Evolutionary conservation across 2,797 vertebrate species (phyloP), one percentile per base, ranked within the genome.

Genomic region (Avahi laniger): DNA sequence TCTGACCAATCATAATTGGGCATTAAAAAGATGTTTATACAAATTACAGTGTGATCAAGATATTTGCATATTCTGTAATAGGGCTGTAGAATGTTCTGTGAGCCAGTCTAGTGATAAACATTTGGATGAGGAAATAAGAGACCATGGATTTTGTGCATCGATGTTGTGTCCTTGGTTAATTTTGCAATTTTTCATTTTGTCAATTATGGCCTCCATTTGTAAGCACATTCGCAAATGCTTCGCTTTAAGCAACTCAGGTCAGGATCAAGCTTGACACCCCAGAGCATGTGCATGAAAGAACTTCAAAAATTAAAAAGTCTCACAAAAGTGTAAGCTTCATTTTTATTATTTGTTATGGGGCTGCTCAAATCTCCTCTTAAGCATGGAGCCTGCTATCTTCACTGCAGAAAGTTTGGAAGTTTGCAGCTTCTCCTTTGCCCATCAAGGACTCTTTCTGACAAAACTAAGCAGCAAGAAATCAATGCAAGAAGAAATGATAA

Each of bases 111-210:
- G 50, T 91, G 61, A 79, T 91, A 92, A 91, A 63, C 18, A 28
- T 94, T 88, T 88, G 78, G 33, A 72, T 70, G 50, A 93, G 30
- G 22, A 85, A 70, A 70, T 76, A 86, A 75, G 57, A 91, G 86
- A 57, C 18, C 22, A 13, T 33, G 38, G 61, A 46, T 94, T 81
- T 83, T 65, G n/a, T 88, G 35, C 1, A 2, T 80, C 79, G 67
- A 0, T 67, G 28, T 86, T 13, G 1, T n/a, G 24, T 41, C 63
- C 91, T 95, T 93, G 91, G 70, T 79, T 95, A 76, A 84, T 95
- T 96, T 94, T 94, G 79, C 33, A 65, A 20, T 95, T 89, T 97
- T 89, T 69, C 24, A n/a, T 83, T 93, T 96, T 91, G 69, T 72
- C 59, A 92, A 26, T 2, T 48, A 80, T 83, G 43, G 46, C 59